These are phyloP conservation scores for Gymnothorax javanicus DNA, from an alignment of 2,797 vertebrate genomes.

Conservation along the genomic window DNA sequence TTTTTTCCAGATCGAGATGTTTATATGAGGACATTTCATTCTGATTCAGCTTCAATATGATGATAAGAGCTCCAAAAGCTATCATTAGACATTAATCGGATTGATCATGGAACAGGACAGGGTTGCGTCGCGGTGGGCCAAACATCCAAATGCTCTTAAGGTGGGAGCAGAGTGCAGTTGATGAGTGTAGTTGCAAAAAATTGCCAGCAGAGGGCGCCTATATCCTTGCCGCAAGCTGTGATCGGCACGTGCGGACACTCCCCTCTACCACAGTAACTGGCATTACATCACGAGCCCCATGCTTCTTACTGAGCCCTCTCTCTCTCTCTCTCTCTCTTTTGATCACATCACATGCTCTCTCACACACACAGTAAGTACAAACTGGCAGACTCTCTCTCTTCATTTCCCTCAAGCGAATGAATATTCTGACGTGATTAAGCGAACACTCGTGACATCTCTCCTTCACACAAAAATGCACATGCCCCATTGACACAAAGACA, in stretches of 20 bases:
- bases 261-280: conserved; percentile 54
- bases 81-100: background rate
- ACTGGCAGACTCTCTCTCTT: conserved; percentile 2
- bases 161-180: background rate
- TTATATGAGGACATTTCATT: too few relatives aligned
- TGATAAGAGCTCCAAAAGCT: too few relatives aligned
- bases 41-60: too few relatives aligned
- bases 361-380: conserved; percentile 23
- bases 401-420: background rate
- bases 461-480: background rate
- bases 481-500: background rate
- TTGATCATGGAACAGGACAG: background rate
- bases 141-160: background rate
- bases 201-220: conserved; percentile 48
- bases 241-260: conserved; percentile 57
- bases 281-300: conserved; percentile 63
- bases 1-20: too few relatives aligned
- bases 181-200: conserved; percentile 36
- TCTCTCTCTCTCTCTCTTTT: conserved; percentile 22
- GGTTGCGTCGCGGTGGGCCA: background rate
- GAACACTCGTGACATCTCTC: background rate
- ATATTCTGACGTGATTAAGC: background rate
- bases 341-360: conserved; percentile 24
- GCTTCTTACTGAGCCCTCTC: conserved; percentile 42
- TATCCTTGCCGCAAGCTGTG: conserved; percentile 41